phyloP scores from a whole-genome alignment of 2,888 invertebrate genomes.

The Steinernema scapterisci region DNA sequence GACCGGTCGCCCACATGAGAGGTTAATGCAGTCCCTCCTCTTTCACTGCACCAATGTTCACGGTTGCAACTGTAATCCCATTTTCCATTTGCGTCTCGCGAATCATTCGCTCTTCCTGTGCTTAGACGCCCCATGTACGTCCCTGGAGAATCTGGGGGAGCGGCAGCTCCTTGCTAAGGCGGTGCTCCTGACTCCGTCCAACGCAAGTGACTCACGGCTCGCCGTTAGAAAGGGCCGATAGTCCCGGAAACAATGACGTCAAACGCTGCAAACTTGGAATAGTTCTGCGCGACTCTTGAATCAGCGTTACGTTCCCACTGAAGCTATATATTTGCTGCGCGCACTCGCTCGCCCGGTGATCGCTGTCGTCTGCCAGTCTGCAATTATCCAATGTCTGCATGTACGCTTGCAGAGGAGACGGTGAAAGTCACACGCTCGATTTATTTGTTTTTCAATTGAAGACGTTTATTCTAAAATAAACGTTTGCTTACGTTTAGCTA shows the following conservation, averaged over 20 bases:
- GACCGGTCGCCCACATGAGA: not conserved
- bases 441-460: too few species aligned
- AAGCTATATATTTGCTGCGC: not conserved
- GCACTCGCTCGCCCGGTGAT: too few species aligned
- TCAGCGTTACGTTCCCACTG: too few species aligned
- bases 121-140: not conserved
- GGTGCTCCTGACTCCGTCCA: not conserved
- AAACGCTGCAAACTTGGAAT: not conserved
- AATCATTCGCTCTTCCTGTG: not conserved
- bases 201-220: constrained; percentile 9
- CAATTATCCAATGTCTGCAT: too few species aligned
- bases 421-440: too few species aligned
- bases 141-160: not conserved
- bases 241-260: not conserved
- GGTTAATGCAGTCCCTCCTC: constrained; percentile 1
- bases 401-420: too few species aligned
- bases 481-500: too few species aligned
- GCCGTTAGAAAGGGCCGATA: not conserved
- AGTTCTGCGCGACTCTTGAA: not conserved
- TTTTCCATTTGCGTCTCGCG: constrained; percentile 13
- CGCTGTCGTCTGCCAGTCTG: not conserved
- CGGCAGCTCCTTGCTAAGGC: not conserved
- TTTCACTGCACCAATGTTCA: not conserved
- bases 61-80: constrained; percentile 5
- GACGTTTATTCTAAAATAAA: too few species aligned